Evolutionary conservation across 2,888 invertebrate species (phyloP).

Genomic region (Drosophila suboccidentalis): DNA sequence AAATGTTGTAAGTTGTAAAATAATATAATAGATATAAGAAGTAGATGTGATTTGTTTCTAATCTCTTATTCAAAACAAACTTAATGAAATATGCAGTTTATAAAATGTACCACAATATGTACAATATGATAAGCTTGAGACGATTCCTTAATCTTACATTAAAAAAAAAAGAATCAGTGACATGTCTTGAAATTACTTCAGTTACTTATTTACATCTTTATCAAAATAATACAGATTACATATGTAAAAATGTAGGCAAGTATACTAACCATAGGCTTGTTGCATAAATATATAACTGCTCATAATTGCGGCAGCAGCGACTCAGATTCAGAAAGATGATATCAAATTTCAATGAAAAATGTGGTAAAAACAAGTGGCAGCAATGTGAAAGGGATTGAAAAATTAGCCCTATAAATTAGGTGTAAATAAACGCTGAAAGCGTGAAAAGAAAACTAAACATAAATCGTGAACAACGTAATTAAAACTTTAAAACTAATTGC

Average conservation of each 20-base stretch:
- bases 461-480: conserved; percentile 29
- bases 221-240: too few relatives aligned
- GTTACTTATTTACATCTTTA: too few relatives aligned
- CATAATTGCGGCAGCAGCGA: conserved; percentile 85
- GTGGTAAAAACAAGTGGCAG: conserved; percentile 34
- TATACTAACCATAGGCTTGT: conserved; percentile 85
- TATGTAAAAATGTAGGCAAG: not conserved
- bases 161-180: too few relatives aligned
- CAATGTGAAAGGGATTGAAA: conserved; percentile 19
- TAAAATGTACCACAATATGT: too few relatives aligned
- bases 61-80: too few relatives aligned
- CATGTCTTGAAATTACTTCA: too few relatives aligned
- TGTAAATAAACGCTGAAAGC: conserved; percentile 34
- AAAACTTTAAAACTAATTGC: conserved; percentile 32
- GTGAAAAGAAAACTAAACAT: conserved; percentile 26
- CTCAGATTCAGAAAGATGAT: conserved; percentile 39
- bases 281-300: conserved; percentile 83
- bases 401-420: conserved; percentile 24
- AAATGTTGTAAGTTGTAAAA: too few relatives aligned
- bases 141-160: too few relatives aligned
- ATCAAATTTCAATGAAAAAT: conserved; percentile 33
- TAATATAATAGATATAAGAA: too few relatives aligned
- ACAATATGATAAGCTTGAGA: too few relatives aligned
- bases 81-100: too few relatives aligned
- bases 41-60: too few relatives aligned